These are phyloP conservation scores for Agrilus mali DNA, from an alignment of 2,888 invertebrate genomes.

Conservation along the genomic window DNA sequence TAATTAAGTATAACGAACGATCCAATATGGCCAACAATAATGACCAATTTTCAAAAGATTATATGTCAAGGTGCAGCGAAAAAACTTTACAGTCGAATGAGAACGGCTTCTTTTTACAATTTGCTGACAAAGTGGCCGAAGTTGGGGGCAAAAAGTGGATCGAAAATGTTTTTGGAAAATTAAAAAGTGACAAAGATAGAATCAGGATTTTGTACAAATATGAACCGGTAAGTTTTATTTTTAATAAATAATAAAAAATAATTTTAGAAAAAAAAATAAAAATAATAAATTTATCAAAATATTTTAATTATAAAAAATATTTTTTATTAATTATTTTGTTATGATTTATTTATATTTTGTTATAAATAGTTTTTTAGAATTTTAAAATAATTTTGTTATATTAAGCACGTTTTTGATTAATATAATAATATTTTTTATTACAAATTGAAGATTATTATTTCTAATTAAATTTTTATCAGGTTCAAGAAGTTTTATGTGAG, in stretches of 20 bases:
- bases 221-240: constrained; percentile 35
- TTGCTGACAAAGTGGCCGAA: constrained; percentile 46
- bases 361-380: too few relatives aligned
- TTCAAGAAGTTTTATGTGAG: constrained; percentile 35
- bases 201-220: constrained; percentile 42
- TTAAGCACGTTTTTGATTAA: too few relatives aligned
- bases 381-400: too few relatives aligned
- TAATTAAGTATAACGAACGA: too few relatives aligned
- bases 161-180: constrained; percentile 42
- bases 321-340: too few relatives aligned
- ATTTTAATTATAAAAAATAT: too few relatives aligned
- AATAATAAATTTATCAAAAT: too few relatives aligned
- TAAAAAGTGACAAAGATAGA: constrained; percentile 46
- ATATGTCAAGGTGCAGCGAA: constrained; percentile 56
- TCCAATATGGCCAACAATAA: too few relatives aligned
- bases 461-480: constrained; percentile 15
- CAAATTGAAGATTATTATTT: too few relatives aligned
- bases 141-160: constrained; percentile 48
- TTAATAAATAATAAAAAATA: neutral
- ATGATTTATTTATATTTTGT: too few relatives aligned
- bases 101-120: constrained; percentile 62
- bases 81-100: constrained; percentile 62
- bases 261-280: too few relatives aligned
- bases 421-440: too few relatives aligned
- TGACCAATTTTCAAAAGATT: constrained; percentile 21